Percentiles rank a stretch among this genome's conserved stretches.
Evolutionary conservation across 2,113 vertebrate genomes (phyloP).

Genomic region (Phalacrocorax carbo): DNA sequence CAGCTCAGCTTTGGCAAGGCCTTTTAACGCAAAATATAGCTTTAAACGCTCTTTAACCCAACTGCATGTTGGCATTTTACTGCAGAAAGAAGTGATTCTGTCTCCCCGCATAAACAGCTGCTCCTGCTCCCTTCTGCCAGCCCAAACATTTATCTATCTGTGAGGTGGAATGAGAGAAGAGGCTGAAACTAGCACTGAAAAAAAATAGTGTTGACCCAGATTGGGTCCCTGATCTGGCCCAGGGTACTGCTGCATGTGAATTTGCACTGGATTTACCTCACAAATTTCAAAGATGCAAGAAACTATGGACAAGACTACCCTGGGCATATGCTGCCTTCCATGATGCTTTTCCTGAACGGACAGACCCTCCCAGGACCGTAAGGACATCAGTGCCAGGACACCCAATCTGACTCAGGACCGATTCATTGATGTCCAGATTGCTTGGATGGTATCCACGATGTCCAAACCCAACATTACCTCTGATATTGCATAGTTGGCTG

Average conservation of each 20-base stretch:
- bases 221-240: neutral
- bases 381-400: neutral
- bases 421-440: neutral
- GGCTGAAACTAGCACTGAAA: neutral
- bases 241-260: neutral
- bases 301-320: neutral
- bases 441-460: no score
- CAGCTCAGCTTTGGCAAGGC: neutral
- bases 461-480: neutral
- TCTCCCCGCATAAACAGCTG: neutral
- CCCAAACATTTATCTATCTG: neutral
- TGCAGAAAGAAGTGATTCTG: rapidly evolving
- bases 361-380: neutral
- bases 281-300: neutral
- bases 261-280: neutral
- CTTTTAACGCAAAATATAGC: neutral
- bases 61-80: neutral
- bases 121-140: neutral
- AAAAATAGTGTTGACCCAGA: neutral
- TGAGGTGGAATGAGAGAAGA: neutral
- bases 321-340: rapidly evolving
- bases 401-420: rapidly evolving
- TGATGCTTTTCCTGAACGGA: neutral
- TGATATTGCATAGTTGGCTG: neutral
- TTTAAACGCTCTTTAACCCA: rapidly evolving